Base-by-base conservation (phyloP, 1,140 invertebrate species). In the Leguminivora glycinivorella region DNA sequence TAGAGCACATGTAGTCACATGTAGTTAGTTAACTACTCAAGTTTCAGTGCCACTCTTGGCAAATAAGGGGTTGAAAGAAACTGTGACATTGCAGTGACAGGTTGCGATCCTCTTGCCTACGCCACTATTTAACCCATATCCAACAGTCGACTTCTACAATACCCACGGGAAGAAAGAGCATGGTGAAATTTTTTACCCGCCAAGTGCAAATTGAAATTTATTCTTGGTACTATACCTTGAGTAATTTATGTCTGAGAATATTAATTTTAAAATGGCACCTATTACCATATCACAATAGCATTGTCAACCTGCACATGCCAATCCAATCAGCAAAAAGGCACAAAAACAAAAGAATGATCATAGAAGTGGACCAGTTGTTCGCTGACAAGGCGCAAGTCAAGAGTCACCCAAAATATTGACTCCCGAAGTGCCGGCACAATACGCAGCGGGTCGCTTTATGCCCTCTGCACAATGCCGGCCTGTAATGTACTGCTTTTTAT, bases 381-480 rank as follows among this genome's bases (percentile, higher is more conserved):
- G 84, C 85, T 84, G 80, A 82, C 79, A 70, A 70, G 77, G 84
- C 84, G 72, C 79, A 79, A 79, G 78, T 76, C 75, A 73, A 80
- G 79, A 85, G 81, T 90, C 86, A 87, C 86, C 86, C 88, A 90
- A 90, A 89, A 90, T 90, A 89, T 89, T 90, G 88, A 87, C 79
- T 89, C 77, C 81, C 85, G 83, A 88, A 90, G 86, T 90, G 88
- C 86, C 86, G 86, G 76, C 76, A 88, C 85, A 89, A 86, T 86
- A 78, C 82, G 76, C 87, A 89, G 88, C 88, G 89, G 88, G 88
- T 89, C 75, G 81, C 80, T 87, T 68, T 82, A 67, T 31, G 72
- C 78, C 84, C 87, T 82, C 78, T 73, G 68, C 72, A 88, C 87
- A 87, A 90, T 88, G 75, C 71, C 72, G 73, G 58, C 43, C 74